Evolutionary conservation across 2,113 vertebrate species (phyloP).

Genomic region (Equus przewalskii): DNA sequence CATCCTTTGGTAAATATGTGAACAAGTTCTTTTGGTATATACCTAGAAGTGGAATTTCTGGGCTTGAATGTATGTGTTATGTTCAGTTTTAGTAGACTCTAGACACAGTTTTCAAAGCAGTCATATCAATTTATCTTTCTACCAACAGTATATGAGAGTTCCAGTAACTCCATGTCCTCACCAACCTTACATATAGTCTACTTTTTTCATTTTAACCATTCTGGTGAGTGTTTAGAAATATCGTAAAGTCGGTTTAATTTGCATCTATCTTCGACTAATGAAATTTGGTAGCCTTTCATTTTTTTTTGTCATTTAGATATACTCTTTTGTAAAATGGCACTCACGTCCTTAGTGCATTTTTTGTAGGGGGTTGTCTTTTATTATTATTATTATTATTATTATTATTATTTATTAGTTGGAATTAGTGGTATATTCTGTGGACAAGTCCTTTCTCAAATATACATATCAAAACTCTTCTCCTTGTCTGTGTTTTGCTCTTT

Average conservation of each 20-base stretch:
- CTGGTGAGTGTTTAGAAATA: background rate
- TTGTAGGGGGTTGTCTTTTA: background rate
- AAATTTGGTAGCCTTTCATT: background rate
- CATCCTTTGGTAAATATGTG: background rate
- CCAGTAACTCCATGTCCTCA: background rate
- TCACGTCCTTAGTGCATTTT: background rate
- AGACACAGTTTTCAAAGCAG: background rate
- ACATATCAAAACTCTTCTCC: background rate
- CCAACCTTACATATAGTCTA: background rate
- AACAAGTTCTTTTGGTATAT: background rate
- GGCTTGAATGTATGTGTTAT: background rate
- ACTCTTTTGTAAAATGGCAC: background rate
- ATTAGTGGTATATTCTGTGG: background rate
- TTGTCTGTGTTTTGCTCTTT: background rate
- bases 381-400: background rate
- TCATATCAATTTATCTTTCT: background rate
- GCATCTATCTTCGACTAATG: background rate
- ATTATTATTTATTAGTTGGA: background rate
- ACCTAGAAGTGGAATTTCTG: background rate
- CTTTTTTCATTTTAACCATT: background rate
- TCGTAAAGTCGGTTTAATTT: background rate
- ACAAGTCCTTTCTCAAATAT: background rate
- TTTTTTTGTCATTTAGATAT: background rate
- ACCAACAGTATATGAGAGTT: background rate
- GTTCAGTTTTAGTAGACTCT: background rate